Conservation (phyloP, 2,797 vertebrate species). For the Phrynocephalus forsythii region DNA sequence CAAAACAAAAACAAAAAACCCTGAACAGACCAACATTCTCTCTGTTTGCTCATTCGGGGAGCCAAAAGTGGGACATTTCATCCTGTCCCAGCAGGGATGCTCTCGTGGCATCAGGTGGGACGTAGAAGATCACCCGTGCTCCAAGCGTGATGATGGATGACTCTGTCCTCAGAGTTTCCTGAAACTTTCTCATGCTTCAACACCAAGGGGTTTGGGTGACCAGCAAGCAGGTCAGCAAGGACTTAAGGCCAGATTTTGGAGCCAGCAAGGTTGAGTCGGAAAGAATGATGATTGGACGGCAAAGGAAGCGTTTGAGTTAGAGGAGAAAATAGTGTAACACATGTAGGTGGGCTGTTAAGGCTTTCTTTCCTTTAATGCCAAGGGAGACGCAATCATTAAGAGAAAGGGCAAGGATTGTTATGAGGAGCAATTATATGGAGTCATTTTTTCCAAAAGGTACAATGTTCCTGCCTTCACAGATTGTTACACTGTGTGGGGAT, state of each 20-base stretch:
- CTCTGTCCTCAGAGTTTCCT: neutral
- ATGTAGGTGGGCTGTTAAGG: slow-evolving; percentile 63
- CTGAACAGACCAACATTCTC: too few species aligned
- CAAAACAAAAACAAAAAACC: too few species aligned
- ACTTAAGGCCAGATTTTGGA: too few species aligned
- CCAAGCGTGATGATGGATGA: neutral
- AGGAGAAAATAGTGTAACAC: neutral
- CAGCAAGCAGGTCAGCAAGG: too few species aligned
- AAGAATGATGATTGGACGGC: neutral
- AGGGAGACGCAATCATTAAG: slow-evolving; percentile 52
- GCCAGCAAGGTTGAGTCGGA: neutral
- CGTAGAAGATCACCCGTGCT: too few species aligned
- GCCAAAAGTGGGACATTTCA: too few species aligned
- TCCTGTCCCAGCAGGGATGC: neutral
- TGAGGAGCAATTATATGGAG: slow-evolving; percentile 64
- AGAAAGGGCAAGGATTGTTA: slow-evolving; percentile 65
- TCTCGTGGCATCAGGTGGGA: neutral
- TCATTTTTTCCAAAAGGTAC: slow-evolving; percentile 80
- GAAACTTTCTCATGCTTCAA: neutral
- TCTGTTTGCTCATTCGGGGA: too few species aligned
- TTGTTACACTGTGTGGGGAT: slow-evolving; percentile 72
- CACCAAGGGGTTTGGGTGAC: neutral
- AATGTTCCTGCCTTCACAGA: slow-evolving; percentile 68
- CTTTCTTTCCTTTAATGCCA: slow-evolving; percentile 16
- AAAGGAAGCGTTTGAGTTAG: neutral